Conservation (phyloP, 1,140 invertebrate species). For the Scaptodrosophila lebanonensis region DNA sequence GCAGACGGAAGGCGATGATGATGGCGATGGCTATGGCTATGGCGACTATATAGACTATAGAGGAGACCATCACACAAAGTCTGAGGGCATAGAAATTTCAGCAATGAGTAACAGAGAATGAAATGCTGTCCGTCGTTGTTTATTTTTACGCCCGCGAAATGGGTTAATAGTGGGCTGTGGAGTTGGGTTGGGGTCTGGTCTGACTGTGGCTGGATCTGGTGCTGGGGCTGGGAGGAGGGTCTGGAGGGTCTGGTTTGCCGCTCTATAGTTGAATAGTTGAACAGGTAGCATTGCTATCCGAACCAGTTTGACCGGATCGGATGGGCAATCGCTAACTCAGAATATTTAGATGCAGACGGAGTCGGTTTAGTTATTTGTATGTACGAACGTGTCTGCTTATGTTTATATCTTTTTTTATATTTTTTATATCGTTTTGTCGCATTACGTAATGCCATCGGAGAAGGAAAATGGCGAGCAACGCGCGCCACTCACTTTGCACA, state of each 20-base stretch:
- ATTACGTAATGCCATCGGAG: too few species aligned
- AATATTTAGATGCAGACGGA: too few species aligned
- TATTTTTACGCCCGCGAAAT: constrained; percentile 65
- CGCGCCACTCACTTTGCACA: too few species aligned
- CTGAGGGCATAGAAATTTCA: constrained; percentile 5
- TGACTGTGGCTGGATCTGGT: neutral
- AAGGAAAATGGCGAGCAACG: too few species aligned
- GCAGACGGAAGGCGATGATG: constrained; percentile 1
- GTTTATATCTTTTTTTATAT: too few species aligned
- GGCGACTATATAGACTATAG: neutral
- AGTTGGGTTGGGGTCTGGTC: constrained; percentile 33
- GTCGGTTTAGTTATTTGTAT: too few species aligned
- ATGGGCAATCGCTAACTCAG: constrained; percentile 32
- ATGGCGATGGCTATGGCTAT: too few species aligned
- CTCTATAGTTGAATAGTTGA: constrained; percentile 17
- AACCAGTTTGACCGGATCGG: constrained; percentile 37
- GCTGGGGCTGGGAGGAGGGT: constrained; percentile 25
- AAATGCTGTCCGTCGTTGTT: constrained; percentile 46
- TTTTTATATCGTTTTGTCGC: too few species aligned
- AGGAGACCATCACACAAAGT: neutral
- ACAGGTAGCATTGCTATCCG: constrained; percentile 22
- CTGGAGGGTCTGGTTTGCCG: neutral
- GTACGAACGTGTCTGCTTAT: too few species aligned
- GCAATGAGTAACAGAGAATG: constrained; percentile 1
- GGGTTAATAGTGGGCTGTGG: constrained; percentile 58